Conservation (phyloP, 2,113 vertebrate species). For the Genyomyrus donnyi region DNA sequence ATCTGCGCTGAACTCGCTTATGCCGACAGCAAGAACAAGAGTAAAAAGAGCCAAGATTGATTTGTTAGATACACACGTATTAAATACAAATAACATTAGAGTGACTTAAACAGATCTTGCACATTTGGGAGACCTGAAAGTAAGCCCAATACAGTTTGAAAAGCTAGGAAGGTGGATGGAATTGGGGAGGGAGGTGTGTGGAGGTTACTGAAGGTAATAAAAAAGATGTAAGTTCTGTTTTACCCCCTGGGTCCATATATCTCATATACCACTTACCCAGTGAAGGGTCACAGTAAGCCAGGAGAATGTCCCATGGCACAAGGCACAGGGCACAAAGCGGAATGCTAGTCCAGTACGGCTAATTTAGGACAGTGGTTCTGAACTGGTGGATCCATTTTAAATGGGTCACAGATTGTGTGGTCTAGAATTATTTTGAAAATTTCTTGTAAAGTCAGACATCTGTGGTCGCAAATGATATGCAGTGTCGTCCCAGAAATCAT, state of each 20-base stretch:
- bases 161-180: background rate
- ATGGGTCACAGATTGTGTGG: background rate
- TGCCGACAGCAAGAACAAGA: background rate
- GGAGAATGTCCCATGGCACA: background rate
- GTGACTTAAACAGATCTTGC: background rate
- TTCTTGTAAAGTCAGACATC: background rate
- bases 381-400: background rate
- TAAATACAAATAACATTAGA: background rate
- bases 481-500: background rate
- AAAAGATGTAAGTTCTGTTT: background rate
- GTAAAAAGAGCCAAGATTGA: background rate
- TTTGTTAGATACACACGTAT: background rate
- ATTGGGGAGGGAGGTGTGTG: background rate
- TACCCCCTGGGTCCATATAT: background rate
- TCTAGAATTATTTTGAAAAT: background rate
- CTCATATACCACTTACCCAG: background rate
- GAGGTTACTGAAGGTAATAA: background rate
- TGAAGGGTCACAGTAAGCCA: background rate
- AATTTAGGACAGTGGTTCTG: background rate
- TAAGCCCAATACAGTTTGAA: background rate
- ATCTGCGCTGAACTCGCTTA: background rate
- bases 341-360: background rate
- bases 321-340: background rate
- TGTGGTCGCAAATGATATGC: background rate
- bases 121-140: background rate